phyloP scores from a whole-genome alignment of 2,888 invertebrate species.

The Sicus ferrugineus region DNA sequence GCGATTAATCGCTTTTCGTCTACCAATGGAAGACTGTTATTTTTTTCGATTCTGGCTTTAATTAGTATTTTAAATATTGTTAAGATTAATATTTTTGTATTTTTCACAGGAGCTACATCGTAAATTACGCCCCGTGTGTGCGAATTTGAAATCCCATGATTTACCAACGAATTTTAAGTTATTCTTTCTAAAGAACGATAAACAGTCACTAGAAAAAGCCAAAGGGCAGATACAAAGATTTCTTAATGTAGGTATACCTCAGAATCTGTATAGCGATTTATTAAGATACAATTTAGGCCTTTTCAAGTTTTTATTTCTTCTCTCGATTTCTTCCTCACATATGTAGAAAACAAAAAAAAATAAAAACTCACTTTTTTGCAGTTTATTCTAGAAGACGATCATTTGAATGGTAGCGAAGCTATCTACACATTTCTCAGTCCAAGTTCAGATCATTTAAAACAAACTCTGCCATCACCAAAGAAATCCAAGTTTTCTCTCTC shows the following conservation, averaged over 20 bases:
- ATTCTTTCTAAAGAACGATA: constrained; percentile 83
- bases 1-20: too few relatives aligned
- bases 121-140: constrained; percentile 82
- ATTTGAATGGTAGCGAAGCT: constrained; percentile 87
- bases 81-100: constrained; percentile 12
- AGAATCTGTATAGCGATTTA: background rate
- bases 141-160: constrained; percentile 82
- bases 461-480: constrained; percentile 78
- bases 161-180: constrained; percentile 85
- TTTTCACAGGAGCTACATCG: constrained; percentile 78
- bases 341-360: too few relatives aligned
- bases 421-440: constrained; percentile 92
- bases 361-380: too few relatives aligned
- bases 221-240: constrained; percentile 85
- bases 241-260: constrained; percentile 72
- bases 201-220: constrained; percentile 81
- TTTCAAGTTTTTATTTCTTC: too few relatives aligned
- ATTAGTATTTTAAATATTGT: background rate
- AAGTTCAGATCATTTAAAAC: constrained; percentile 87
- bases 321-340: too few relatives aligned
- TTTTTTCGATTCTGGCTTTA: too few relatives aligned
- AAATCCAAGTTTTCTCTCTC: constrained; percentile 87
- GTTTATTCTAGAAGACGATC: constrained; percentile 87
- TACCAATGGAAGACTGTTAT: too few relatives aligned
- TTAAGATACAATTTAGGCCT: constrained; percentile 8